These are phyloP conservation scores for Tetheella fluctuosa DNA, from an alignment of 2,888 invertebrate genomes.

Conservation along the genomic window DNA sequence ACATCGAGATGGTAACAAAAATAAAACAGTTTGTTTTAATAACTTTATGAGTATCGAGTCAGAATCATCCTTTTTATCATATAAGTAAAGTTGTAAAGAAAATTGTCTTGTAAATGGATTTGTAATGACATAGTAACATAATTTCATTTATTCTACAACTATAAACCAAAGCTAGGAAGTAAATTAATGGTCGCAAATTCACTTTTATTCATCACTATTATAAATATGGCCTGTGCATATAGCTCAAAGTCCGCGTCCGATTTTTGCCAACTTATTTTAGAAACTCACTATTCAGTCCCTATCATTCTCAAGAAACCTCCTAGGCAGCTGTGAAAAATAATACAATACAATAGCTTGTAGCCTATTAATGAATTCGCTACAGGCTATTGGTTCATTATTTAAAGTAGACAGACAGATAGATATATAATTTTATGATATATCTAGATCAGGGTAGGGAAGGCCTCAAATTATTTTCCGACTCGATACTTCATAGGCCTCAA, in stretches of 20 bases:
- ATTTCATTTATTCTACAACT: neutral
- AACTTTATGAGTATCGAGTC: neutral
- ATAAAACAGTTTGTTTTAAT: neutral
- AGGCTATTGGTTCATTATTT: no score
- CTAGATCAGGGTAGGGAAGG: neutral
- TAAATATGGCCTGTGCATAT: no score
- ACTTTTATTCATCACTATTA: no score
- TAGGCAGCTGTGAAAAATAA: no score
- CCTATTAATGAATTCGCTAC: no score
- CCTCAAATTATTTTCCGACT: slow-evolving; percentile 27
- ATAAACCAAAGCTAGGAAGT: neutral
- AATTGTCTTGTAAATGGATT: neutral
- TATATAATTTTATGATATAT: neutral
- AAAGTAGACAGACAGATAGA: no score
- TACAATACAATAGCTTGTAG: no score
- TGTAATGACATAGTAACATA: no score
- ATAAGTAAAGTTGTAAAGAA: neutral
- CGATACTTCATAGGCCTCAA: slow-evolving; percentile 37
- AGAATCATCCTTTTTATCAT: neutral
- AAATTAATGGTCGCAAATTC: neutral
- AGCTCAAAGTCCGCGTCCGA: no score
- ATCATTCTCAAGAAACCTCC: no score
- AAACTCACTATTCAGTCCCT: no score
- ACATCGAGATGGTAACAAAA: neutral
- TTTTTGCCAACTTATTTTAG: no score